Evolutionary conservation across 2,797 vertebrate species (phyloP), one percentile per base, ranked within the genome.

Genomic region (Bufotes viridis): DNA sequence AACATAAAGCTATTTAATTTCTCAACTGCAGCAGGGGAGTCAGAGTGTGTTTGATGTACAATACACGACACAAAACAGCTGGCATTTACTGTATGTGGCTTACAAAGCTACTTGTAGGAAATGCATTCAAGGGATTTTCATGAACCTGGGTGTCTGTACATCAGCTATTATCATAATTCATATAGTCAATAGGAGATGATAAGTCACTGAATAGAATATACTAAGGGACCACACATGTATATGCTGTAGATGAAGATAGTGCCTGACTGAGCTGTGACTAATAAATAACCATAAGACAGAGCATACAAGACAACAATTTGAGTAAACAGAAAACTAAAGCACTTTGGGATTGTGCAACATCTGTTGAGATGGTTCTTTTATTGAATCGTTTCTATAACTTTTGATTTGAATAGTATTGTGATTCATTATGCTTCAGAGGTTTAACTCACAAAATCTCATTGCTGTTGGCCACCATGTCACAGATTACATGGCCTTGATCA

Each of bases 61-160:
- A 87, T 67, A 26, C 63, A 86, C 58, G 78, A 79, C 79, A 57
- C 75, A 69, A 79, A 70, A 80, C 84, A 86, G 61, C 75, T 69
- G 76, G 42, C 51, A 57, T 79, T 86, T 58, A n/a, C n/a, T n/a
- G n/a, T n/a, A 58, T 81, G 61, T 67, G 81, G 7, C 63, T 65
- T 69, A 67, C 7, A 51, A 82, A 67, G 57, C 22, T 10, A 53
- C 49, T 76, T 53, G 0, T 4, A 51, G 18, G 34, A 51, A 65
- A 80, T 2, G 14, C 42, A 7, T 26, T 14, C 12, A 57, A 79
- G 8, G 57, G 78, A 57, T 57, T 57, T 53, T 57, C 53, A 55
- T 78, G 12, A 22, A 51, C 20, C 42, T 26, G n/a, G 9, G 1
- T 74, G 2, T 51, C 74, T 76, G 6, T 58, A 57, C 18, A 61